These are phyloP conservation scores for Fragum fragum DNA, from an alignment of 2,888 invertebrate genomes.

Conservation along the genomic window DNA sequence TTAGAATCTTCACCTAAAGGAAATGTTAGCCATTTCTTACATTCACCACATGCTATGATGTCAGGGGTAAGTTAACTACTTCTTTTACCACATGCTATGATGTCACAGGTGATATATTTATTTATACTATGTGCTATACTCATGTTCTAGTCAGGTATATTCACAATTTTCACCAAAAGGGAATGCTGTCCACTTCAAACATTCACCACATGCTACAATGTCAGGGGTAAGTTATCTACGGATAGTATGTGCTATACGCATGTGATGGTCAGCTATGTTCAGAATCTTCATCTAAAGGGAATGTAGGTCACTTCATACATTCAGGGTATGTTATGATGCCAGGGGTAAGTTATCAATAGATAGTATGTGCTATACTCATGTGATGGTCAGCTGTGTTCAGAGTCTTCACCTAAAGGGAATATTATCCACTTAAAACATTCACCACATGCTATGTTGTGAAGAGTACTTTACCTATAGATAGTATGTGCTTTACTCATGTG, in stretches of 20 bases:
- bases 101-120: too few species aligned
- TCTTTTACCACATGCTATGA: too few species aligned
- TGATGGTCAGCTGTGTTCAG: conserved; percentile 99
- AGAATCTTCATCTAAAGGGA: conserved; percentile 99
- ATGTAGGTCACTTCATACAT: conserved; percentile 94
- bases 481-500: conserved; percentile 86
- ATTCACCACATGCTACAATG: conserved; percentile 99
- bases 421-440: conserved; percentile 99
- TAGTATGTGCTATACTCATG: conserved; percentile 89
- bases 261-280: conserved; percentile 97
- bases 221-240: conserved; percentile 90
- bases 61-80: conserved; percentile 90
- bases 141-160: conserved; percentile 99
- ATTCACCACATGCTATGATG: conserved; percentile 99
- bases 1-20: conserved; percentile 99
- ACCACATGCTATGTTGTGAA: conserved; percentile 99
- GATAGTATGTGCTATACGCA: too few species aligned
- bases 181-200: conserved; percentile 98
- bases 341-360: too few species aligned
- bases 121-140: too few species aligned
- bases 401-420: conserved; percentile 99
- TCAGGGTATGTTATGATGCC: too few species aligned
- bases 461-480: too few species aligned
- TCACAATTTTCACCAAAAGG: conserved; percentile 99
- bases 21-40: conserved; percentile 98